These are phyloP conservation scores for Ariopsis seemanni DNA, from an alignment of 2,113 vertebrate genomes.

Conservation along the genomic window DNA sequence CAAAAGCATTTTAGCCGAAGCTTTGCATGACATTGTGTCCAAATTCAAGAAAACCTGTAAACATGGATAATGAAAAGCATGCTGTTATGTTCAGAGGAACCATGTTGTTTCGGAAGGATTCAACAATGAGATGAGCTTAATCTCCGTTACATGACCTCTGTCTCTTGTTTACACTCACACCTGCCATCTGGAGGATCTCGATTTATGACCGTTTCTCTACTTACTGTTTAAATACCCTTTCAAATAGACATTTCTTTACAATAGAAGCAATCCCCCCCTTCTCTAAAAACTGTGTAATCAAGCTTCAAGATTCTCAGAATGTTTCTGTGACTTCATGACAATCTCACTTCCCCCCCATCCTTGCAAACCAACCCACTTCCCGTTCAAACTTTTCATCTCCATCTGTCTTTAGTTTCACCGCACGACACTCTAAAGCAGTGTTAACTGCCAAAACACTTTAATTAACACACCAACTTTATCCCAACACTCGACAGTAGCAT, in stretches of 20 bases:
- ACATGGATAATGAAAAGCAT: neutral
- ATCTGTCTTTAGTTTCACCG: neutral
- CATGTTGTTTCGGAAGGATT: neutral
- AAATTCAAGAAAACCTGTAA: neutral
- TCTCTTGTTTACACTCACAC: neutral
- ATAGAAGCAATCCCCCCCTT: neutral
- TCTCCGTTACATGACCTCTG: neutral
- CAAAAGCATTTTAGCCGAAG: constrained; percentile 3
- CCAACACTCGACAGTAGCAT: neutral
- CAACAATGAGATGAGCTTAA: neutral
- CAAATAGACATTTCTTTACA: neutral
- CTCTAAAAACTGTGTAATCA: neutral
- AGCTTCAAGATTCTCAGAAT: neutral
- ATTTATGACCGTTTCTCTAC: neutral
- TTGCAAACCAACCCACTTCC: neutral
- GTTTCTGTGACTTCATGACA: no score
- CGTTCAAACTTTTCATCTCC: neutral
- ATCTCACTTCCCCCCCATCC: neutral
- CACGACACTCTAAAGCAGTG: neutral
- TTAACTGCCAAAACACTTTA: neutral
- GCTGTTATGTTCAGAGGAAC: neutral
- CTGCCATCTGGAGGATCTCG: neutral
- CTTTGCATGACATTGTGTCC: neutral
- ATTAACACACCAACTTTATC: neutral
- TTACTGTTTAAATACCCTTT: neutral